These are phyloP conservation scores for Galerucella pusilla DNA, from an alignment of 2,888 invertebrate species.

Conservation along the genomic window DNA sequence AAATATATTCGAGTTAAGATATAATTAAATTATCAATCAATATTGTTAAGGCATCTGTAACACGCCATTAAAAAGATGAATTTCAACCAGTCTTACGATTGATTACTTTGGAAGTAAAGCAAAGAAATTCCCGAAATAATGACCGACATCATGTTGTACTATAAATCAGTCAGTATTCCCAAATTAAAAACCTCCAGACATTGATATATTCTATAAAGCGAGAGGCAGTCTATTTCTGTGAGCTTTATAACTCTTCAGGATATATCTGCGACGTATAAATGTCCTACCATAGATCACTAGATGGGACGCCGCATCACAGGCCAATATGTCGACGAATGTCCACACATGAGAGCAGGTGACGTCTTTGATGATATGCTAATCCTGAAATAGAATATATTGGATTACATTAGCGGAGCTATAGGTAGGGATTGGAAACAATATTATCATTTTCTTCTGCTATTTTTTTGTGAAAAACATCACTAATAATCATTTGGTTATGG, in stretches of 20 bases:
- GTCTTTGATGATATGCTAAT: conserved; percentile 45
- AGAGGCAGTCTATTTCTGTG: conserved; percentile 44
- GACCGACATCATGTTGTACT: conserved; percentile 44
- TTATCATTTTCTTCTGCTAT: too few species aligned
- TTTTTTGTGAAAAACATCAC: too few species aligned
- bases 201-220: conserved; percentile 44
- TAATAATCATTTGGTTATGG: too few species aligned
- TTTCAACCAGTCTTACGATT: not conserved
- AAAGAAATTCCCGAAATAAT: conserved; percentile 36
- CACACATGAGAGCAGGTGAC: conserved; percentile 54
- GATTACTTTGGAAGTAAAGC: conserved; percentile 17
- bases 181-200: conserved; percentile 45
- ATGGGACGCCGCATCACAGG: conserved; percentile 47
- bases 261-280: conserved; percentile 47
- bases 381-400: conserved; percentile 42
- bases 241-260: conserved; percentile 45
- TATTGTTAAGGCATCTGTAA: not conserved
- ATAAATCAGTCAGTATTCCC: conserved; percentile 45
- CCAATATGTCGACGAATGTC: conserved; percentile 52
- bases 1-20: not conserved
- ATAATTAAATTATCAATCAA: not conserved
- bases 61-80: not conserved
- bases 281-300: conserved; percentile 54
- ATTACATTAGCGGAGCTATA: not conserved
- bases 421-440: too few species aligned